Percentiles rank a stretch among this genome's conserved stretches.
These are phyloP conservation scores for Hypsibius dujardini DNA, from an alignment of 1,140 invertebrate genomes.

Conservation along the genomic window DNA sequence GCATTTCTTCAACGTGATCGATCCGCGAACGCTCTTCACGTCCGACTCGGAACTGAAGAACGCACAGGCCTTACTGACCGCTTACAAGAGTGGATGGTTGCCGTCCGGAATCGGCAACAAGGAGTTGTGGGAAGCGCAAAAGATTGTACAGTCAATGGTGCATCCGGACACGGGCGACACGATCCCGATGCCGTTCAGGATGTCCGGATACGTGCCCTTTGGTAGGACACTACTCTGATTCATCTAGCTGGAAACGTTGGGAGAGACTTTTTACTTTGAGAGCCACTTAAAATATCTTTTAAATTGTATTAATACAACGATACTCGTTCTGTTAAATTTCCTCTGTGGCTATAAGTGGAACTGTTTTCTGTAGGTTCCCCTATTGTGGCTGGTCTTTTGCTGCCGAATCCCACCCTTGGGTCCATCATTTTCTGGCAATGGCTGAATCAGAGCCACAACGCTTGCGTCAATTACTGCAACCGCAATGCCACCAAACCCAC, in stretches of 20 bases:
- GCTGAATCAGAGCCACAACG: constrained; percentile 39
- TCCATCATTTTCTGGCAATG: constrained; percentile 38
- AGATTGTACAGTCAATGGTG: constrained; percentile 35
- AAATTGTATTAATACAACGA: too few species aligned
- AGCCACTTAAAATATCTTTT: too few species aligned
- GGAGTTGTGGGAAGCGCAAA: constrained; percentile 38
- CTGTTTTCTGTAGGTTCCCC: constrained; percentile 28
- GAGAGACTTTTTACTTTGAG: too few species aligned
- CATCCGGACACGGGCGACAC: constrained; percentile 40
- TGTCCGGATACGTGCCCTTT: constrained; percentile 40
- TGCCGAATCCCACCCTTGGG: constrained; percentile 35
- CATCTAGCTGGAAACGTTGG: background rate
- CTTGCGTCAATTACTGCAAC: constrained; percentile 38
- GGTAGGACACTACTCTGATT: constrained; percentile 24
- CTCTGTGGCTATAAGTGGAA: too few species aligned
- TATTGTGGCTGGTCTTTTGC: constrained; percentile 32
- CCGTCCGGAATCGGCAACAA: constrained; percentile 29
- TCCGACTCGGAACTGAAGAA: constrained; percentile 31
- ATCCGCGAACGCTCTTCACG: constrained; percentile 6
- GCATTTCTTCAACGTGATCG: constrained; percentile 13
- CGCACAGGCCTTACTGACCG: constrained; percentile 31
- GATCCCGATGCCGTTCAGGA: constrained; percentile 38
- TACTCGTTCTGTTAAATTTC: too few species aligned
- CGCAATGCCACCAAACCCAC: constrained; percentile 37
- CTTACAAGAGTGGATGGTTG: constrained; percentile 29